phyloP scores from a whole-genome alignment of 2,113 vertebrate species.

The Ochotona princeps region DNA sequence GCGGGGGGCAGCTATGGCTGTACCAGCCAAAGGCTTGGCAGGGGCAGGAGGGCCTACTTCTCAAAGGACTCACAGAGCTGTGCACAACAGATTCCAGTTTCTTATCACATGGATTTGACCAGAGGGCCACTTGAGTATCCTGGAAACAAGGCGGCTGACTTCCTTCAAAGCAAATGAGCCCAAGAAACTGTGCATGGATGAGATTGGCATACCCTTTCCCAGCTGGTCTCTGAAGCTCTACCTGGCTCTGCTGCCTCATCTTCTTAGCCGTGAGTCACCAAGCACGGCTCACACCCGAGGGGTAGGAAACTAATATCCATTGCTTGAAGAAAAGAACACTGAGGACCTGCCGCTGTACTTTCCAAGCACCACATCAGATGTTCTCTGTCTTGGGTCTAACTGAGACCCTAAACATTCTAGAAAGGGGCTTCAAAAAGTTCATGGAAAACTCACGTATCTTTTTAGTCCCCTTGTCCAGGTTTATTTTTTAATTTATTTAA shows the following conservation, averaged over 20 bases:
- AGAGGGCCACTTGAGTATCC: background rate
- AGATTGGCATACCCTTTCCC: background rate
- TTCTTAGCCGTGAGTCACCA: constrained; percentile 14
- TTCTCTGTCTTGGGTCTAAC: background rate
- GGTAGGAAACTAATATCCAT: background rate
- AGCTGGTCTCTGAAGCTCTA: background rate
- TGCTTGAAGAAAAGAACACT: constrained; percentile 26
- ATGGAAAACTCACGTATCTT: too few relatives aligned
- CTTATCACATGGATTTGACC: background rate
- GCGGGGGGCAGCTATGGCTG: background rate
- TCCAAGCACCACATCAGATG: background rate
- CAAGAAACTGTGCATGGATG: background rate
- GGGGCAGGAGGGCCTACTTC: background rate
- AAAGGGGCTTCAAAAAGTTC: too few relatives aligned
- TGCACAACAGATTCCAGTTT: background rate
- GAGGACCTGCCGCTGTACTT: background rate
- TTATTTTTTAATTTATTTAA: too few relatives aligned
- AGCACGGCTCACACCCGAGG: background rate
- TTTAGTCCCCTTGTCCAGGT: too few relatives aligned
- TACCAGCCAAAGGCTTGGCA: constrained; percentile 7
- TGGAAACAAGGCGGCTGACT: background rate
- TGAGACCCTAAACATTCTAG: background rate
- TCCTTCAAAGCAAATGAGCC: background rate
- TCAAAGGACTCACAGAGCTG: background rate
- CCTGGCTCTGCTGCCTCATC: background rate